Evolutionary conservation across 2,113 vertebrate genomes (phyloP).

Genomic region (Chascanopsetta lugubris): DNA sequence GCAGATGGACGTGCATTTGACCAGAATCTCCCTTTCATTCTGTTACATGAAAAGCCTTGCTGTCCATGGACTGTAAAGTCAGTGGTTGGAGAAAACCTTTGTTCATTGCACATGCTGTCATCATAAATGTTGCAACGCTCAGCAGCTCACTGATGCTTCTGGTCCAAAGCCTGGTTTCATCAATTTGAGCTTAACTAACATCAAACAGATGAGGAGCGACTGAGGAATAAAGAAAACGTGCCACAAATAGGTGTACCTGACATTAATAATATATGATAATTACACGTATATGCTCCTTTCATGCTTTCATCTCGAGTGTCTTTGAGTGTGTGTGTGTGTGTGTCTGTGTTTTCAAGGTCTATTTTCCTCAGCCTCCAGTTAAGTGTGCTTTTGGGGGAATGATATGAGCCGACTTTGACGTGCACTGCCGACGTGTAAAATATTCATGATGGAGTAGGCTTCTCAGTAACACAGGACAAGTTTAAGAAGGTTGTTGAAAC

Average conservation of each 20-base stretch:
- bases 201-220: not conserved
- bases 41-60: slow-evolving; percentile 33
- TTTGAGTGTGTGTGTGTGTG: too few relatives aligned
- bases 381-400: slow-evolving; percentile 35
- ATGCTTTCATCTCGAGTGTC: not conserved
- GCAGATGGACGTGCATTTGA: slow-evolving; percentile 43
- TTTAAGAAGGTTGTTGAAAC: slow-evolving; percentile 33
- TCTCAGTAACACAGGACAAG: slow-evolving; percentile 11
- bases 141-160: slow-evolving; percentile 2
- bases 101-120: slow-evolving; percentile 29
- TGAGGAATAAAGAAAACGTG: not conserved
- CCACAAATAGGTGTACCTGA: not conserved
- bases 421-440: slow-evolving; percentile 37
- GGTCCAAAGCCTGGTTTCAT: slow-evolving; percentile 4
- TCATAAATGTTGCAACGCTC: slow-evolving; percentile 33
- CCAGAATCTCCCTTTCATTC: not conserved
- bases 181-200: not conserved
- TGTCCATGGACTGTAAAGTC: slow-evolving; percentile 12
- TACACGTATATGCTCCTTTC: not conserved
- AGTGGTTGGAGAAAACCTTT: slow-evolving; percentile 19
- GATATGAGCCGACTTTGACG: slow-evolving; percentile 35
- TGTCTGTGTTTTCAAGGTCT: slow-evolving; percentile 22
- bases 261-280: slow-evolving; percentile 7
- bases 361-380: slow-evolving; percentile 22
- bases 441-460: slow-evolving; percentile 46